phyloP scores from a whole-genome alignment of 2,797 vertebrate genomes.

The Rhinichthys osculus region DNA sequence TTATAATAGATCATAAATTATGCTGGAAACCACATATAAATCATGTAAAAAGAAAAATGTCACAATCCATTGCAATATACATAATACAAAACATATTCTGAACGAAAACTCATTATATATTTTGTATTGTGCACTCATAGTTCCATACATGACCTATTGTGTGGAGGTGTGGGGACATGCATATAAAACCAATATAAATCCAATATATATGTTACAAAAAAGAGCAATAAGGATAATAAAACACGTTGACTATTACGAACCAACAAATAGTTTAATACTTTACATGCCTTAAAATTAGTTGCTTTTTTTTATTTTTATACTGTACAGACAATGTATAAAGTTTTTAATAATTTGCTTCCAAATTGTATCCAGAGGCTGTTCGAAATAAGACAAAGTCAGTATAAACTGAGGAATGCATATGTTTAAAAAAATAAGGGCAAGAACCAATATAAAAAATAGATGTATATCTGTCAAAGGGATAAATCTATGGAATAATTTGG shows the following conservation, averaged over 20 bases:
- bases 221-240: background rate
- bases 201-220: too few species aligned
- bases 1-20: background rate
- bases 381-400: too few species aligned
- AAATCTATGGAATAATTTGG: too few species aligned
- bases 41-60: background rate
- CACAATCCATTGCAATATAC: background rate
- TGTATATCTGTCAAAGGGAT: too few species aligned
- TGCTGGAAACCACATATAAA: background rate
- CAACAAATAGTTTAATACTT: background rate
- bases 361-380: too few species aligned
- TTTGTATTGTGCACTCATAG: background rate
- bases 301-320: background rate
- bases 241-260: background rate
- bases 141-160: background rate
- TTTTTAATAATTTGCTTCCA: too few species aligned
- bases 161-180: background rate
- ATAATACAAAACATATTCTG: background rate
- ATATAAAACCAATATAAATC: too few species aligned
- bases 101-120: background rate
- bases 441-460: too few species aligned
- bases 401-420: too few species aligned
- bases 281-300: constrained; percentile 57
- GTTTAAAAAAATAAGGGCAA: too few species aligned
- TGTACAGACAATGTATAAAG: too few species aligned